Evolutionary conservation across 23 tunicate species (phyloP).

Genomic region (Trididemnum nubilum): DNA sequence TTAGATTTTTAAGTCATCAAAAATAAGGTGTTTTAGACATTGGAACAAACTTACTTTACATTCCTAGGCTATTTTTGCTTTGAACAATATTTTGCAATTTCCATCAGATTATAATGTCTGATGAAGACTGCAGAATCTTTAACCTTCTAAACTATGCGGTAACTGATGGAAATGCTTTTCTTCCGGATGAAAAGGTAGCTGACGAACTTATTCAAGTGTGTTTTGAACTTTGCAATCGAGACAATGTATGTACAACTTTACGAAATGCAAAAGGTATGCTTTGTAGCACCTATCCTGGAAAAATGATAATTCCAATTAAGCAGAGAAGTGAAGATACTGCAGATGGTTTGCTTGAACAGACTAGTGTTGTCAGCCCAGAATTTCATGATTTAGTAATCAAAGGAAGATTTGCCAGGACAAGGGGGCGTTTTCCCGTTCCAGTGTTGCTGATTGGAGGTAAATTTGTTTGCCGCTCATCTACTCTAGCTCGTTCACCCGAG

Average conservation of each 20-base stretch:
- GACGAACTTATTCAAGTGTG: slow-evolving; percentile 58
- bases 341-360: not conserved
- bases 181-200: slow-evolving; percentile 46
- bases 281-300: slow-evolving; percentile 80
- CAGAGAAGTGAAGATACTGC: slow-evolving; percentile 23
- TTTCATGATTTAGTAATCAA: slow-evolving; percentile 43
- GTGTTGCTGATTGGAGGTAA: slow-evolving; percentile 69
- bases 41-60: no score
- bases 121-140: slow-evolving; percentile 49
- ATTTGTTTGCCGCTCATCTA: slow-evolving; percentile 85
- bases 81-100: no score
- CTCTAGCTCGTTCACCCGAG: slow-evolving; percentile 87
- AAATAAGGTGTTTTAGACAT: no score
- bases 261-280: slow-evolving; percentile 59
- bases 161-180: slow-evolving; percentile 32
- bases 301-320: slow-evolving; percentile 60
- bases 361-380: not conserved
- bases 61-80: no score
- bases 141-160: slow-evolving; percentile 50
- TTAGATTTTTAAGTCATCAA: no score
- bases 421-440: slow-evolving; percentile 86
- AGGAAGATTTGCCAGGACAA: slow-evolving; percentile 80
- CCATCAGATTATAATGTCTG: no score
- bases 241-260: slow-evolving; percentile 65
- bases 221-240: slow-evolving; percentile 47